Conservation (phyloP, 2,888 invertebrate genomes). For the Cryptus viduatorius region DNA sequence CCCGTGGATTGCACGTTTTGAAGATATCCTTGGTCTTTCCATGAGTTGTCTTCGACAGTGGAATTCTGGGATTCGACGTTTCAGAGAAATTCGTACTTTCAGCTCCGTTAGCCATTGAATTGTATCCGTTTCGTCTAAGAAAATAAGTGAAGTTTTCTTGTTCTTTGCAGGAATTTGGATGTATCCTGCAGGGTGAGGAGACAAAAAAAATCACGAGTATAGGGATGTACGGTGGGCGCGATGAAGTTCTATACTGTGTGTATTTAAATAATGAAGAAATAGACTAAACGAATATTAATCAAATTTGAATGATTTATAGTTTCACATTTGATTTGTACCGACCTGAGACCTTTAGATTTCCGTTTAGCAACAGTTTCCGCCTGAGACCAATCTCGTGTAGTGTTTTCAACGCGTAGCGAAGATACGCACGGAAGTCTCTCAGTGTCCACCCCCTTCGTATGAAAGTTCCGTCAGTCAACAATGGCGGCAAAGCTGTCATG, state of each 20-base stretch:
- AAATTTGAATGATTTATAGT: background rate
- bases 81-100: background rate
- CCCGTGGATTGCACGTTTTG: background rate
- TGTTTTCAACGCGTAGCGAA: background rate
- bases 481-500: conserved; percentile 73
- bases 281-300: background rate
- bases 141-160: too few species aligned
- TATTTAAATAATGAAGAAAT: background rate
- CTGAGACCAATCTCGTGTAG: background rate
- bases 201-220: too few species aligned
- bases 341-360: background rate
- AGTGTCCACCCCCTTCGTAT: background rate
- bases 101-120: background rate
- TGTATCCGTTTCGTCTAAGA: background rate
- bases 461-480: conserved; percentile 43
- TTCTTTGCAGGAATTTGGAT: too few species aligned
- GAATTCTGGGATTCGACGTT: background rate
- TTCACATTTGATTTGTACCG: background rate
- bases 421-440: background rate
- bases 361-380: background rate
- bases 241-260: background rate
- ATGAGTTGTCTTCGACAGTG: background rate
- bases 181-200: too few species aligned
- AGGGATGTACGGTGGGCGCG: too few species aligned
- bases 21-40: background rate